These are phyloP conservation scores for Dasypus novemcinctus DNA, from an alignment of 2,113 vertebrate genomes.

Conservation along the genomic window DNA sequence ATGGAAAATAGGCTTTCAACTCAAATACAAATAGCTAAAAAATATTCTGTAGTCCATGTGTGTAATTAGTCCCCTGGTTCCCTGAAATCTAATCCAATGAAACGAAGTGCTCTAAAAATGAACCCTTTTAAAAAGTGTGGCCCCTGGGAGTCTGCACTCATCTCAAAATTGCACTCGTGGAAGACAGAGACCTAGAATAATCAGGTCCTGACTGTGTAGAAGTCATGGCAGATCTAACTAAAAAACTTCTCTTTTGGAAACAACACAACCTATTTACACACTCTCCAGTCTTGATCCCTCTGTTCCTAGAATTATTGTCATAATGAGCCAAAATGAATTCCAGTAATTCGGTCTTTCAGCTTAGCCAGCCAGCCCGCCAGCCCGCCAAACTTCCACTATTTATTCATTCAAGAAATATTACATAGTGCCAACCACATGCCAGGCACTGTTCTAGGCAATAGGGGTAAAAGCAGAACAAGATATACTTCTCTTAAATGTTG, in stretches of 20 bases:
- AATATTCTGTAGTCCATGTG: neutral
- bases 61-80: slow-evolving; percentile 25
- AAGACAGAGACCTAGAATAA: neutral
- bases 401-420: neutral
- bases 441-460: neutral
- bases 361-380: neutral
- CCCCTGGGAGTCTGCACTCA: neutral
- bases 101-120: slow-evolving; percentile 36
- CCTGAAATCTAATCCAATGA: slow-evolving; percentile 57
- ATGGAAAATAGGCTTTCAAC: slow-evolving; percentile 57
- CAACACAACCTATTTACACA: neutral
- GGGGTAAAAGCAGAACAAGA: neutral
- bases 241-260: neutral
- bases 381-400: too few species aligned
- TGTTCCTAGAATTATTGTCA: neutral
- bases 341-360: neutral
- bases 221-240: neutral
- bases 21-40: slow-evolving; percentile 55
- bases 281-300: neutral
- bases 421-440: neutral
- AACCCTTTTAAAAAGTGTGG: neutral
- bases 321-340: neutral
- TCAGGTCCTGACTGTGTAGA: neutral
- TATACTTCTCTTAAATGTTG: neutral
- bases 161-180: neutral